Evolutionary conservation across 2,797 vertebrate species (phyloP).

Genomic region (Oryzias dopingdopingensis): DNA sequence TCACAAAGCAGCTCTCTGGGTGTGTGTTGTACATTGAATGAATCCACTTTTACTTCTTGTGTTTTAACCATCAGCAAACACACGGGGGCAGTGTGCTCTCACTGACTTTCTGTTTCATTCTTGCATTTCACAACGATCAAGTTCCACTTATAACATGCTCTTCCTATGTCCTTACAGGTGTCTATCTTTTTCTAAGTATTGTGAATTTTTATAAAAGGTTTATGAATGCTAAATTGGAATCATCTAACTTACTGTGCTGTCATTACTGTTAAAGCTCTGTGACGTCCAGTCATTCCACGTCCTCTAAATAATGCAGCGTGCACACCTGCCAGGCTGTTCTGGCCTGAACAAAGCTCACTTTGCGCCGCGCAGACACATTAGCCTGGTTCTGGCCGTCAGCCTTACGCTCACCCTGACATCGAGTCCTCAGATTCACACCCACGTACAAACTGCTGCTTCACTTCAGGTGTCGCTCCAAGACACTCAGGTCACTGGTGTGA

Average conservation of each 20-base stretch:
- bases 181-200: no score
- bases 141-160: background rate
- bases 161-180: no score
- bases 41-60: background rate
- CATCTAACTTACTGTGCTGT: background rate
- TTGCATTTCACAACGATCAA: background rate
- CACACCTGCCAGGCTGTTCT: conserved; percentile 44
- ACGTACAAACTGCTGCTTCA: background rate
- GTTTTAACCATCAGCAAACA: conserved; percentile 18
- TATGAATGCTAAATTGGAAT: no score
- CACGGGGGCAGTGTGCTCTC: conserved; percentile 54
- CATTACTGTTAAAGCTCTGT: conserved; percentile 21
- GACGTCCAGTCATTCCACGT: conserved; percentile 39
- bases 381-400: conserved; percentile 33
- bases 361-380: conserved; percentile 44
- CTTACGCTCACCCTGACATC: conserved; percentile 2
- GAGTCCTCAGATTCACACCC: conserved; percentile 17
- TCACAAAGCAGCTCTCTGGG: background rate
- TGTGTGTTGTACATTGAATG: background rate
- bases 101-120: background rate
- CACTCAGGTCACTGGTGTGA: no score
- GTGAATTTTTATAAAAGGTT: no score
- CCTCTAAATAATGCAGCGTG: conserved; percentile 65
- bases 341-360: conserved; percentile 57
- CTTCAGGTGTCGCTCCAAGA: background rate